Conservation (phyloP, 2,113 vertebrate genomes). For the Todiramphus saurophagus region DNA sequence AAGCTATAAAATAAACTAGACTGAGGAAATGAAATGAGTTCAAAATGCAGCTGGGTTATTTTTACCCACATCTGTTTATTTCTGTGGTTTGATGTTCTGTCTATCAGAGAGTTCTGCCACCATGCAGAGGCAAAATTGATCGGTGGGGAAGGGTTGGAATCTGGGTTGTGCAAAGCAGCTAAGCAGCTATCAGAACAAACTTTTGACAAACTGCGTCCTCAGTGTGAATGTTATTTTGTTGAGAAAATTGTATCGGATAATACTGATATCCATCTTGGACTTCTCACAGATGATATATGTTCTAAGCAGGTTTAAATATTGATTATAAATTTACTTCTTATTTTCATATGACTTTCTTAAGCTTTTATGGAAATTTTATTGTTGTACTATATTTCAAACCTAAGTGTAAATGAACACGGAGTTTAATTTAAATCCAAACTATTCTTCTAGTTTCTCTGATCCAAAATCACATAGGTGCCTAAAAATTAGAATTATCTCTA, state of each 20-base stretch:
- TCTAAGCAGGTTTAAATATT: neutral
- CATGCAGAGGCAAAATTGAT: neutral
- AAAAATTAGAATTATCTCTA: neutral
- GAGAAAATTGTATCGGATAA: neutral
- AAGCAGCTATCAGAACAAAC: neutral
- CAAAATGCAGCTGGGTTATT: neutral
- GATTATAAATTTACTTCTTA: neutral
- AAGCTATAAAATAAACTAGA: neutral
- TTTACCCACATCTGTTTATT: neutral
- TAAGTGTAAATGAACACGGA: neutral
- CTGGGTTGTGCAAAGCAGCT: neutral
- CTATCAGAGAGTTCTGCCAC: neutral
- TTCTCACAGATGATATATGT: neutral
- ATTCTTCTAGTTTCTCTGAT: neutral
- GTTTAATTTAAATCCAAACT: neutral
- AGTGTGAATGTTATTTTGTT: neutral
- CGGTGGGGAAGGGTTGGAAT: neutral
- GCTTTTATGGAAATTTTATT: neutral
- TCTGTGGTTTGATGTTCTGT: neutral
- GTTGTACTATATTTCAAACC: neutral
- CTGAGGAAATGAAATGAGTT: neutral
- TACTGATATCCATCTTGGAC: neutral
- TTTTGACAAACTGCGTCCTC: neutral
- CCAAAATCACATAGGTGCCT: neutral
- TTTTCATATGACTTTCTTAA: neutral